Evolutionary conservation across 2,888 invertebrate genomes (phyloP).

Genomic region (Matsumyia berberina): DNA sequence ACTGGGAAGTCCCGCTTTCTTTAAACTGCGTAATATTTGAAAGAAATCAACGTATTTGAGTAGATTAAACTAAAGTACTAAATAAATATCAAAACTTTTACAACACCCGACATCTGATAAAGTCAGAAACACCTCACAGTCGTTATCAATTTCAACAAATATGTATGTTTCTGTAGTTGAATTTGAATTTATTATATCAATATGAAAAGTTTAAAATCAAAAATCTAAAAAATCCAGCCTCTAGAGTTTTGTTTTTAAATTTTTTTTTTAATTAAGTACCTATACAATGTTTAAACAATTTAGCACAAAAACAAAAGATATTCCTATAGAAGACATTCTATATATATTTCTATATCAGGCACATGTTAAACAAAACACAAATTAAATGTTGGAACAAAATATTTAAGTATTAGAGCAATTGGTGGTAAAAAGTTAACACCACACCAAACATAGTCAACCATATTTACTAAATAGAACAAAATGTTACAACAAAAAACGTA

Average conservation of each 20-base stretch:
- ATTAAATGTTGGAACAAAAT: background rate
- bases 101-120: constrained; percentile 1
- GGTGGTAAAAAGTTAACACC: constrained; percentile 21
- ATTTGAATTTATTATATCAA: background rate
- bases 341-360: constrained; percentile 4
- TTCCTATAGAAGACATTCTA: background rate
- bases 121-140: background rate
- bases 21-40: background rate
- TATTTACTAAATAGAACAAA: constrained; percentile 17
- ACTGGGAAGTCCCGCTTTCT: background rate
- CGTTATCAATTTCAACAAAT: background rate
- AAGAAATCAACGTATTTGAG: background rate
- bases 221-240: constrained; percentile 47
- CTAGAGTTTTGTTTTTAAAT: constrained; percentile 21
- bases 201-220: constrained; percentile 26
- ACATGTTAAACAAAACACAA: constrained; percentile 46
- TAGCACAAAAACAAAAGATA: constrained; percentile 23
- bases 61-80: background rate
- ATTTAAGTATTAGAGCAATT: constrained; percentile 20
- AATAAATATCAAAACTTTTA: background rate
- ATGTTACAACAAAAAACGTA: constrained; percentile 12
- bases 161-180: background rate
- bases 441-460: background rate
- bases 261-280: background rate
- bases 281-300: background rate